These are phyloP conservation scores for Clepsis dumicolana DNA, from an alignment of 2,888 invertebrate genomes.

Conservation along the genomic window DNA sequence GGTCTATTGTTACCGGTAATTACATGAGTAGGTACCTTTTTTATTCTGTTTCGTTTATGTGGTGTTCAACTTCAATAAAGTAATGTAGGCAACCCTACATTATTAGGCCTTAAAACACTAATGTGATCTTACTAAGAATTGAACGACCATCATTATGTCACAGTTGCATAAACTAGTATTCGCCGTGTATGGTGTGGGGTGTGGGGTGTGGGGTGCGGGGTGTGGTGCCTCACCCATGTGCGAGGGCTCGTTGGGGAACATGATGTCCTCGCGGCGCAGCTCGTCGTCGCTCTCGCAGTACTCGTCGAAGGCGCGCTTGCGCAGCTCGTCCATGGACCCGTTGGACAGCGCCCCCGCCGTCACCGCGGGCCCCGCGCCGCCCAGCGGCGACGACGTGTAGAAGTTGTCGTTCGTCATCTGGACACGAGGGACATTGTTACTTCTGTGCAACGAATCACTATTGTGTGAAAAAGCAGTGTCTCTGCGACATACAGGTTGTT, in stretches of 20 bases:
- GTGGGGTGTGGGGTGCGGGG: background rate
- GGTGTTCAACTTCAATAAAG: no score
- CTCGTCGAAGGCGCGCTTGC: constrained; percentile 90
- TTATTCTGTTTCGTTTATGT: no score
- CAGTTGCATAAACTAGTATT: no score
- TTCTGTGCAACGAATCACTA: background rate
- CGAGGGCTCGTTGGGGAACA: constrained; percentile 90
- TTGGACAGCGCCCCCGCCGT: constrained; percentile 87
- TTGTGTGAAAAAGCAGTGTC: no score
- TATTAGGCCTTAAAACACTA: no score
- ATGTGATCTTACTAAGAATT: no score
- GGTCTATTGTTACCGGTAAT: no score
- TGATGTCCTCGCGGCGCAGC: constrained; percentile 93
- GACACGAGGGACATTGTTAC: background rate
- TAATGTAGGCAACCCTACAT: no score
- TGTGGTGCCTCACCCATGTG: constrained; percentile 80
- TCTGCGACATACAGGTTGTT: no score
- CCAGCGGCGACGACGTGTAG: constrained; percentile 81
- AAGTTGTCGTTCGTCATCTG: constrained; percentile 74
- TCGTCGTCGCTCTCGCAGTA: constrained; percentile 96
- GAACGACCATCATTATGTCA: no score
- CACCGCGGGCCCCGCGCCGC: constrained; percentile 68
- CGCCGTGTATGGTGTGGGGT: background rate
- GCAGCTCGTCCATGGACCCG: constrained; percentile 87
- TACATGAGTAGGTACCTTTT: no score